Percentiles rank a stretch among this genome's conserved stretches.
Evolutionary conservation across 2,797 vertebrate genomes (phyloP).

Genomic region (Peromyscus nudipes): DNA sequence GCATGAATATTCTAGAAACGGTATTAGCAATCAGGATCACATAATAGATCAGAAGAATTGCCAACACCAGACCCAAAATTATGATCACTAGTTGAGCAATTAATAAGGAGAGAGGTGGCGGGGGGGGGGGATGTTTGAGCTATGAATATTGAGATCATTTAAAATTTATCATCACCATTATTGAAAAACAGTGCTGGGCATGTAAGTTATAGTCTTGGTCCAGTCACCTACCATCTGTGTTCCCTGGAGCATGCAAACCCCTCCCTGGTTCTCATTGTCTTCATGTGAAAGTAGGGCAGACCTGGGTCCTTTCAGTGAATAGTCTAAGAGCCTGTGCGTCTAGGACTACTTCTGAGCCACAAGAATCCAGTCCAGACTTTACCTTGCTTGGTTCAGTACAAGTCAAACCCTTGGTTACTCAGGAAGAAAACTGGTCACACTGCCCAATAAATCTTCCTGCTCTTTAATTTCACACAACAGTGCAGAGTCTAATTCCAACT

Average conservation of each 20-base stretch:
- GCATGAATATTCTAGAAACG: not conserved
- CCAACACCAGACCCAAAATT: constrained; percentile 10
- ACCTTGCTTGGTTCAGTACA: not conserved
- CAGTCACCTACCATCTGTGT: not conserved
- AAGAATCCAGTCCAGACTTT: constrained; percentile 67
- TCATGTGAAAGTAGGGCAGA: not conserved
- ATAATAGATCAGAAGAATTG: not conserved
- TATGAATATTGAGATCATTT: not conserved
- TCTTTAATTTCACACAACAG: constrained; percentile 84
- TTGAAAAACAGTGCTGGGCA: not conserved
- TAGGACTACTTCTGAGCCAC: not conserved
- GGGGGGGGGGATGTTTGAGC: not conserved
- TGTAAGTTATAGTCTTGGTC: not conserved
- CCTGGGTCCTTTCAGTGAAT: not conserved
- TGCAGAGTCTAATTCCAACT: constrained; percentile 76
- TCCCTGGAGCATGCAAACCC: not conserved
- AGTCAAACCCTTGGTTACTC: constrained; percentile 66
- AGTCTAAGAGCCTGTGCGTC: not conserved
- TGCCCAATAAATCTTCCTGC: constrained; percentile 78
- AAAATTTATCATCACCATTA: not conserved
- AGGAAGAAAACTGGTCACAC: constrained; percentile 80
- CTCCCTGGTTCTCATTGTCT: not conserved
- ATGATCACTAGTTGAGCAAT: not conserved
- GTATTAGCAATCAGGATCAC: not conserved
- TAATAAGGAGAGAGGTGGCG: constrained; percentile 23